Conservation (phyloP, 1,140 invertebrate species). For the Hylaeus volcanicus region DNA sequence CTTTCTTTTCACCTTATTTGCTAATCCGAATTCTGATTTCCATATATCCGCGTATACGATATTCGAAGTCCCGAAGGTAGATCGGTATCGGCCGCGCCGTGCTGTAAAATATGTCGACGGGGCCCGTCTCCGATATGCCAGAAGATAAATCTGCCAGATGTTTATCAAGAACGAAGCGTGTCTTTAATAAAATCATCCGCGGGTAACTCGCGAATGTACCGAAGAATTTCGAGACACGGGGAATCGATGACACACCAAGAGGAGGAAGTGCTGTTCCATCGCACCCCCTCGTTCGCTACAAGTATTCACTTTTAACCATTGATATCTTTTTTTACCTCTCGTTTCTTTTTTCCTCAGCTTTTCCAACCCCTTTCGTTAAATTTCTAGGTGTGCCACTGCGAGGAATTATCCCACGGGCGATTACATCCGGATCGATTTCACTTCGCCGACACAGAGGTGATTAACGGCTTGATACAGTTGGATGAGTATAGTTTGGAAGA, state of each 20-base stretch:
- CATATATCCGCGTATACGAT: conserved; percentile 34
- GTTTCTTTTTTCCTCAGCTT: too few species aligned
- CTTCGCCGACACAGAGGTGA: too few species aligned
- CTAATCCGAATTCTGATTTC: conserved; percentile 58
- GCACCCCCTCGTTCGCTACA: too few species aligned
- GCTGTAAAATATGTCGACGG: conserved; percentile 39
- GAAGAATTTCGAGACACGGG: not conserved
- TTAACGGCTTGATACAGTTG: too few species aligned
- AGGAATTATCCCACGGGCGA: not conserved
- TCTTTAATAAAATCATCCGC: conserved; percentile 25
- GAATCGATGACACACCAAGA: too few species aligned
- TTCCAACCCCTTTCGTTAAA: too few species aligned
- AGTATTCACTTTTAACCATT: too few species aligned
- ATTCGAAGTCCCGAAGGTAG: conserved; percentile 24
- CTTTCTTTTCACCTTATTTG: conserved; percentile 57
- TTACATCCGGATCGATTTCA: not conserved
- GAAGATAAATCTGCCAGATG: conserved; percentile 31
- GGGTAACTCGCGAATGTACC: not conserved
- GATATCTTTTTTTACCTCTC: too few species aligned
- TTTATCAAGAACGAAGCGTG: not conserved
- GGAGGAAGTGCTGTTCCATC: too few species aligned
- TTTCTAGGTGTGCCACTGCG: too few species aligned
- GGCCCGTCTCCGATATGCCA: conserved; percentile 11
- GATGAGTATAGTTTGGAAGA: too few species aligned
- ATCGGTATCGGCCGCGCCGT: conserved; percentile 8